A percentile compares a stretch with the other conserved stretches of the same genome.
Evolutionary conservation across 2,797 vertebrate species (phyloP).

Genomic region (Moxostoma hubbsi): DNA sequence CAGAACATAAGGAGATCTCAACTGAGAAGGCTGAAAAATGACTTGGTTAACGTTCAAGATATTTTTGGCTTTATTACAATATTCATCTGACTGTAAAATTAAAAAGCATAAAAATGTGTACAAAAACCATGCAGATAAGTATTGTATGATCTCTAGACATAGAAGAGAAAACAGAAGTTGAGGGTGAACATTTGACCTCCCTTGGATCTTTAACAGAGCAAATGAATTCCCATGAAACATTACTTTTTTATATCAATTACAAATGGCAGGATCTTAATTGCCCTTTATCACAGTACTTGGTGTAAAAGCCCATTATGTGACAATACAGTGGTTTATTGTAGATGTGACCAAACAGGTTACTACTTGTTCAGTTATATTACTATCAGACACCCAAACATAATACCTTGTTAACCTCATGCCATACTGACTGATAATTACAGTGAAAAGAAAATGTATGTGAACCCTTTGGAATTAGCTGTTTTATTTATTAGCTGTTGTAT

Average conservation of each 20-base stretch:
- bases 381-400: neutral
- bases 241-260: neutral
- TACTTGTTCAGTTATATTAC: neutral
- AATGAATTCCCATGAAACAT: neutral
- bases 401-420: neutral
- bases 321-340: neutral
- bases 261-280: neutral
- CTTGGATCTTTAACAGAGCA: neutral
- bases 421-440: neutral
- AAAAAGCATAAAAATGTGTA: neutral
- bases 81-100: conserved; percentile 36
- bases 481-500: no score
- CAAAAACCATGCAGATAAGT: neutral
- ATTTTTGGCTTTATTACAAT: neutral
- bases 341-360: neutral
- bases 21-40: conserved; percentile 6
- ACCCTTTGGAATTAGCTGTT: no score
- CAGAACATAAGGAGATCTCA: neutral
- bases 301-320: neutral
- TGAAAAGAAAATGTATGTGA: no score
- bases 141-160: neutral
- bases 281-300: no score
- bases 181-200: neutral
- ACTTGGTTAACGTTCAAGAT: neutral
- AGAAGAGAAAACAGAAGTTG: neutral